phyloP scores from a whole-genome alignment of 2,113 vertebrate genomes.

The Halichoerus grypus region DNA sequence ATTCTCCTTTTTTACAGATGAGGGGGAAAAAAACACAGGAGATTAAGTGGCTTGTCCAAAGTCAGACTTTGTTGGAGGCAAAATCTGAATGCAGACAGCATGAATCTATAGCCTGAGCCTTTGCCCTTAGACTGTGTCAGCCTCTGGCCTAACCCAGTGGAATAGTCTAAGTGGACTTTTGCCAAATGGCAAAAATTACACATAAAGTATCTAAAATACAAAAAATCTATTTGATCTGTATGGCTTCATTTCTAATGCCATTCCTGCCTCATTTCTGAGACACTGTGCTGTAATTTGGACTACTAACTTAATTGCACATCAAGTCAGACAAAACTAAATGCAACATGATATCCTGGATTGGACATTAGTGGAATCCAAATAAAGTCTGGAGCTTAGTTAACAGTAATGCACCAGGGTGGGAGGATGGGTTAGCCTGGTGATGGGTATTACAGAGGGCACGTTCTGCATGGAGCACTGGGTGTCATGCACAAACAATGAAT shows the following conservation, averaged over 20 bases:
- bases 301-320: not conserved
- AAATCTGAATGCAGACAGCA: not conserved
- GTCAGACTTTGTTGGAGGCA: not conserved
- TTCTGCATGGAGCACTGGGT: no score
- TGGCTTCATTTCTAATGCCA: not conserved
- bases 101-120: not conserved
- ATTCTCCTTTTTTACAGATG: not conserved
- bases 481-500: no score
- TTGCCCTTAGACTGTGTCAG: not conserved
- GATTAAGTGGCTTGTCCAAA: not conserved
- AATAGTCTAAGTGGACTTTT: not conserved
- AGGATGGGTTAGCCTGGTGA: no score
- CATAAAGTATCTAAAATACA: not conserved
- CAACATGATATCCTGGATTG: not conserved
- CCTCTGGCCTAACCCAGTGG: not conserved
- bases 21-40: not conserved
- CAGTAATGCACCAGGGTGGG: not conserved
- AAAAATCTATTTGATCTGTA: not conserved
- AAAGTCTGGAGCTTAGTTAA: not conserved
- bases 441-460: no score
- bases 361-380: not conserved
- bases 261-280: not conserved
- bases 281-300: not conserved
- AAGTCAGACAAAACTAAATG: not conserved
- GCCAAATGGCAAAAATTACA: not conserved